phyloP scores from a whole-genome alignment of 2,113 vertebrate genomes.

The Gavialis gangeticus region DNA sequence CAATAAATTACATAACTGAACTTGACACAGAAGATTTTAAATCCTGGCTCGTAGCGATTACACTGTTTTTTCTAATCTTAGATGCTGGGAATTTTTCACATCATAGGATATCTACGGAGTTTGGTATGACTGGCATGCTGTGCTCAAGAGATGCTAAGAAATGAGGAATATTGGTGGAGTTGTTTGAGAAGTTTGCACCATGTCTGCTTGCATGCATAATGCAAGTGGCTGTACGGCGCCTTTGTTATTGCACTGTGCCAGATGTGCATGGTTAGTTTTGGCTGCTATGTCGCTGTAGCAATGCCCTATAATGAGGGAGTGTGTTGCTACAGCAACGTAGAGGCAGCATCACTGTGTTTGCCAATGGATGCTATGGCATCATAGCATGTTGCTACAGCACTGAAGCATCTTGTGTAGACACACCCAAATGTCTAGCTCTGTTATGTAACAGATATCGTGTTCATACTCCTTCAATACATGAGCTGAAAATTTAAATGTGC shows the following conservation, averaged over 20 bases:
- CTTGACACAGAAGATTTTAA: not conserved
- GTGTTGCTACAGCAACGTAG: too few species aligned
- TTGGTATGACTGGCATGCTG: not conserved
- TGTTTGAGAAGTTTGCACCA: rapidly evolving
- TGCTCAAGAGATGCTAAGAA: not conserved
- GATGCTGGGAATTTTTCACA: not conserved
- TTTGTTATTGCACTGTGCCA: too few species aligned
- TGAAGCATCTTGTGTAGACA: too few species aligned
- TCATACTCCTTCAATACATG: rapidly evolving
- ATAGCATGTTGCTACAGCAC: too few species aligned
- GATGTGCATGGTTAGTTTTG: too few species aligned
- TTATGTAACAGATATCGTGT: not conserved
- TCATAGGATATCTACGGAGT: not conserved
- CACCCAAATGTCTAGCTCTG: not conserved
- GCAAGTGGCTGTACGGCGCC: too few species aligned
- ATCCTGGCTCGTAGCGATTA: not conserved
- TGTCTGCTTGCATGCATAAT: not conserved
- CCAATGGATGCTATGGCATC: too few species aligned
- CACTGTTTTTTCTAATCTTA: not conserved
- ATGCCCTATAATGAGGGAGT: too few species aligned
- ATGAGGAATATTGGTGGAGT: not conserved
- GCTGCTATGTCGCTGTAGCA: too few species aligned
- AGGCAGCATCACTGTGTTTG: too few species aligned
- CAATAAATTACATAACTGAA: not conserved
- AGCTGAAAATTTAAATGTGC: not conserved